These are phyloP conservation scores for Aepyceros melampus DNA, from an alignment of 2,113 vertebrate genomes.

Conservation along the genomic window DNA sequence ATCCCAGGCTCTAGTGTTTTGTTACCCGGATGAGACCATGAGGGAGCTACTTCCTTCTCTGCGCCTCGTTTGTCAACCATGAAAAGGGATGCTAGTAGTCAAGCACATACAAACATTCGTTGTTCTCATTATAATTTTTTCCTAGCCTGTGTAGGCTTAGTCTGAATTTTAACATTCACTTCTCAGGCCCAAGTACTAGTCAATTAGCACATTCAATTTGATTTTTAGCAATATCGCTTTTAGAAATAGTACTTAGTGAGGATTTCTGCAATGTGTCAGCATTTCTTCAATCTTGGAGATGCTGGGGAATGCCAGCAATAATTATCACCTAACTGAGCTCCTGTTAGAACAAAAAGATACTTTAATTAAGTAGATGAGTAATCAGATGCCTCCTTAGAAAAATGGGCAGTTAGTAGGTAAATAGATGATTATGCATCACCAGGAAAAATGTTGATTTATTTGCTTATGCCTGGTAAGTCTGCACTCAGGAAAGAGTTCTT, in stretches of 20 bases:
- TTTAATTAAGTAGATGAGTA: slow-evolving; percentile 22
- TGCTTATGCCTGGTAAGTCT: neutral
- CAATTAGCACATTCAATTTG: neutral
- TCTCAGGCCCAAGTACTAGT: neutral
- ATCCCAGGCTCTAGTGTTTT: neutral
- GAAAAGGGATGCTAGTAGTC: neutral
- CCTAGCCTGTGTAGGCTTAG: neutral
- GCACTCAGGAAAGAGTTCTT: neutral
- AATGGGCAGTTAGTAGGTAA: neutral
- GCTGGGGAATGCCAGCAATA: neutral
- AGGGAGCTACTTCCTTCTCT: neutral
- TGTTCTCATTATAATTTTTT: neutral
- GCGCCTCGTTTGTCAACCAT: neutral
- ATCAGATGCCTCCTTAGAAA: neutral
- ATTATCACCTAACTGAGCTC: neutral
- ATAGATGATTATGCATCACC: neutral
- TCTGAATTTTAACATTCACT: neutral
- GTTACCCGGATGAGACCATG: neutral
- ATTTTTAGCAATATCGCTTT: neutral
- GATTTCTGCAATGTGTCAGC: neutral
- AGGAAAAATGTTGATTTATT: neutral
- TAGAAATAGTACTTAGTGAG: neutral
- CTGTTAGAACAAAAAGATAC: neutral
- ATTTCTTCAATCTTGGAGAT: neutral
- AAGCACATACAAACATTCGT: neutral